Percentiles rank a stretch among this genome's conserved stretches.
Conservation (phyloP, 2,113 vertebrate species). For the Falco punctatus region DNA sequence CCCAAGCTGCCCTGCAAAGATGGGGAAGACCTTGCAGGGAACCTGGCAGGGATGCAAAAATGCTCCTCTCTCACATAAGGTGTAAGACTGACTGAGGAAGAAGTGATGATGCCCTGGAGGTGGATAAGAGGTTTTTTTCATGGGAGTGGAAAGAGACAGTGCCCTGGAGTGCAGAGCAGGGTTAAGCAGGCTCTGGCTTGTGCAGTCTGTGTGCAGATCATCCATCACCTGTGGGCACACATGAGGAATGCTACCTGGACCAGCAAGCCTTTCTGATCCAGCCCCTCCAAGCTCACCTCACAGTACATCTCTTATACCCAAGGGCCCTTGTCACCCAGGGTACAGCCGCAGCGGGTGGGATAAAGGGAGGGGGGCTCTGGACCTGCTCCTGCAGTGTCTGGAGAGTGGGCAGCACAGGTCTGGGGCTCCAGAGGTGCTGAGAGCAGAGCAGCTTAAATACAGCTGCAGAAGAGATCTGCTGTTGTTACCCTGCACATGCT, state of each 20-base stretch:
- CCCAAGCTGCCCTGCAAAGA: neutral
- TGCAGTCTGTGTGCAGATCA: neutral
- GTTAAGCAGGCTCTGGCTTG: neutral
- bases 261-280: neutral
- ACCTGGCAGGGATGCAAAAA: neutral
- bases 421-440: neutral
- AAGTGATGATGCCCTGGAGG: neutral
- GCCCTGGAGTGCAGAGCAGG: accelerated
- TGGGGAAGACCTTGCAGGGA: neutral
- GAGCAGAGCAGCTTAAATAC: neutral
- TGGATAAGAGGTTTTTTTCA: neutral
- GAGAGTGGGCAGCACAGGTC: too few relatives aligned
- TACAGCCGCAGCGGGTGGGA: accelerated
- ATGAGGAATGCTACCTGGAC: accelerated
- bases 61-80: accelerated
- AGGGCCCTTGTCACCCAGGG: neutral
- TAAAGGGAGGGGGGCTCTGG: neutral
- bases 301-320: neutral
- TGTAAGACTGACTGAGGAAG: neutral
- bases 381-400: neutral
- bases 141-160: neutral
- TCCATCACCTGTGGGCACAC: neutral
- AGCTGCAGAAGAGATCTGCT: neutral
- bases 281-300: neutral
- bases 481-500: neutral